Evolutionary conservation across 2,113 vertebrate species (phyloP).

Genomic region (Oncorhynchus masou): DNA sequence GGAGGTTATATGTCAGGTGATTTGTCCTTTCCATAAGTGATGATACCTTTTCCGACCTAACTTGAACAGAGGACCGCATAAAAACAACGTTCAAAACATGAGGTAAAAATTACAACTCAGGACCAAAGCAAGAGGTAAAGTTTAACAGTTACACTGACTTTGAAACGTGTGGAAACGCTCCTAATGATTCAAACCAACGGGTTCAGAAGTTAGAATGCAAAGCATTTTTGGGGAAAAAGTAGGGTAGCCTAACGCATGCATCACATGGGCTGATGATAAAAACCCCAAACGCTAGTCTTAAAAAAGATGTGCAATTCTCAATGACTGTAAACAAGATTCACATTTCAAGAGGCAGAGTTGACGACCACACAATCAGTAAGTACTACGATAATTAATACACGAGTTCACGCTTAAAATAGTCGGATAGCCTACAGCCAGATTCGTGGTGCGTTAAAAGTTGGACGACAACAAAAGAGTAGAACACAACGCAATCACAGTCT

Average conservation of each 20-base stretch:
- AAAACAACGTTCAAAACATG: neutral
- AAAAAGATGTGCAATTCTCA: neutral
- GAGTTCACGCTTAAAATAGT: slow-evolving; percentile 2
- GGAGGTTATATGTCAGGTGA: too few relatives aligned
- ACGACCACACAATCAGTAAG: neutral
- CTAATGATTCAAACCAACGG: neutral
- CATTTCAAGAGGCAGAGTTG: neutral
- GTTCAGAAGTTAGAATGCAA: neutral
- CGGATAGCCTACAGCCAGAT: neutral
- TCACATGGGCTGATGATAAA: neutral
- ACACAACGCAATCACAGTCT: slow-evolving; percentile 44
- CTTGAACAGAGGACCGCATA: neutral
- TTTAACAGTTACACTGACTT: neutral
- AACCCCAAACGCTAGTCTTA: neutral
- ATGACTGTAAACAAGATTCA: neutral
- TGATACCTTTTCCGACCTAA: too few relatives aligned
- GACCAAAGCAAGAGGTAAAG: neutral
- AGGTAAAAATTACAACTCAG: neutral
- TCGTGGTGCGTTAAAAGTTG: slow-evolving; percentile 53
- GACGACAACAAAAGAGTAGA: slow-evolving; percentile 24
- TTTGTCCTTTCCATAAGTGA: too few relatives aligned
- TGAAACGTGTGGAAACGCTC: neutral
- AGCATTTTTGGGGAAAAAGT: neutral
- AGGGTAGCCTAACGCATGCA: neutral
- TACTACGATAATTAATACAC: neutral